phyloP scores from a whole-genome alignment of 2,888 invertebrate genomes.

The Rhagonycha lutea region DNA sequence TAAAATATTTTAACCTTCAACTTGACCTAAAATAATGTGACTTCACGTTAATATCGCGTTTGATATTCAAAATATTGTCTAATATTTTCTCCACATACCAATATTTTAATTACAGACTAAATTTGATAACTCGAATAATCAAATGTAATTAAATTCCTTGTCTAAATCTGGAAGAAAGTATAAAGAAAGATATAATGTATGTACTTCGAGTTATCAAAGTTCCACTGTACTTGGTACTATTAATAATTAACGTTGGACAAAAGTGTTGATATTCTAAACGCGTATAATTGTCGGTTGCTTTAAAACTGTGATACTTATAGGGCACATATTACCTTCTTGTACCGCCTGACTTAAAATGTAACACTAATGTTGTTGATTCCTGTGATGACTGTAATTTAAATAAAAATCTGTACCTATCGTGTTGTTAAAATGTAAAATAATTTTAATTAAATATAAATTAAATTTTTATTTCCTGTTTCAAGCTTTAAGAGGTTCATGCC shows the following conservation, averaged over 20 bases:
- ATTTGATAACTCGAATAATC: too few species aligned
- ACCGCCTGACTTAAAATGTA: background rate
- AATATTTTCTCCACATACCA: too few species aligned
- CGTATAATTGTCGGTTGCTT: background rate
- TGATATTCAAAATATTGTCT: too few species aligned
- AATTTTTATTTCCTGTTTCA: too few species aligned
- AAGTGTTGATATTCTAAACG: background rate
- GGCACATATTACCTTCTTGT: background rate
- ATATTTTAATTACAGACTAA: too few species aligned
- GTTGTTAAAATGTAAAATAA: background rate
- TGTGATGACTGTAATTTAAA: conserved; percentile 1
- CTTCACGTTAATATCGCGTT: background rate
- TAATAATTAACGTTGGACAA: too few species aligned
- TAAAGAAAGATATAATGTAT: too few species aligned
- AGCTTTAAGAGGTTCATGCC: too few species aligned
- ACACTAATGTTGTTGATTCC: background rate
- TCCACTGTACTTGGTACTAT: too few species aligned
- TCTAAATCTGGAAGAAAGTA: too few species aligned
- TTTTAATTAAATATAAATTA: background rate
- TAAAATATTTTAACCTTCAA: background rate
- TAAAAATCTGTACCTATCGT: background rate
- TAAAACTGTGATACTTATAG: background rate
- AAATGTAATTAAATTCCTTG: too few species aligned
- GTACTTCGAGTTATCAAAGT: too few species aligned
- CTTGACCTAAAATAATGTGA: background rate